Base-by-base conservation (phyloP, 2,113 vertebrate genomes). In the Ictalurus punctatus region DNA sequence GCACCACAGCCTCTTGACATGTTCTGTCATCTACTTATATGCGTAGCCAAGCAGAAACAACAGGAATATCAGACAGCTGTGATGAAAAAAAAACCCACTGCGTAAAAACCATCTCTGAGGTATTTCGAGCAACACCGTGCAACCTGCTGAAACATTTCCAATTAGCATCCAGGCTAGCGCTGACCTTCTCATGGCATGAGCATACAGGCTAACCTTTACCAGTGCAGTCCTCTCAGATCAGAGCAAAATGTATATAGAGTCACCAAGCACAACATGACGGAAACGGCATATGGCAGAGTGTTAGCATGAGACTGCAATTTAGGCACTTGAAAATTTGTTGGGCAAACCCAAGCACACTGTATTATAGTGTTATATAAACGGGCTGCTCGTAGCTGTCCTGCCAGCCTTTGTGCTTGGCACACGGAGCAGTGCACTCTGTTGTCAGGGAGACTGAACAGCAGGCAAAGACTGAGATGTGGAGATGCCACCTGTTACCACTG, bases 401-500 rank as follows among this genome's bases (percentile, higher is more conserved):
- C 86, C 48, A 83, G 73, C 67, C 56, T 69, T 61, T 71, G 76
- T 83, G 69, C 69, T 37, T 90, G 89, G 81, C 86, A 87, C 80
- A 59, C 63, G 14, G 44, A 67, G 52, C 5, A 40, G 30, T 82
- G 14, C 69, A 84, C 90, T 85, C 82, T 71, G 86, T 83, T 84
- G 61, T 52, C 44, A 52, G 82, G 54, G 69, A 78, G 58, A 69
- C 69, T 84, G 65, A 89, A 90, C 91, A 91, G 89, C 84, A 88
- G 89, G 91, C 65, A 81, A 89, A 61, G 59, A 87, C 83, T 73
- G 52, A 73, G 90, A 89, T 83, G 83, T 86, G 83, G 90, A 83
- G 81, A 83, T 84, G 61, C 89, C 89, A 90, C 91, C 90, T 91
- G 90, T 87, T 91, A 86, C 84, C 85, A 56, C 9, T 85, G n/a